phyloP scores from a whole-genome alignment of 2,888 invertebrate species.

The Euphydryas editha region DNA sequence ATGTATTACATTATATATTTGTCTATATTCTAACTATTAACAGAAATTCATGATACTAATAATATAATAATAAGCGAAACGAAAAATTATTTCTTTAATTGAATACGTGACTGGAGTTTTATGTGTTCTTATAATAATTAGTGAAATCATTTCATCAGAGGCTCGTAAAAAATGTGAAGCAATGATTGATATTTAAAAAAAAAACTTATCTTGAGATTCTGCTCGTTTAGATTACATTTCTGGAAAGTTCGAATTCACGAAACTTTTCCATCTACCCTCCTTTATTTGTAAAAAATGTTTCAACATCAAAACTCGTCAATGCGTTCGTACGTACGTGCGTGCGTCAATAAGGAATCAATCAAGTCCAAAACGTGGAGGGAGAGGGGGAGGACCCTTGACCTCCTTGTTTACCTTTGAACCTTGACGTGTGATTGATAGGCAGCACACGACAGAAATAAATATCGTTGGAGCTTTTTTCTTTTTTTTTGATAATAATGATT shows the following conservation, averaged over 20 bases:
- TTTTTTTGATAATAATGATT: neutral
- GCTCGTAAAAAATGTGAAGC: too few relatives aligned
- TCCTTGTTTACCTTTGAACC: constrained; percentile 68
- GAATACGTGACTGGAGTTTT: too few relatives aligned
- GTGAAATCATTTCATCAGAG: too few relatives aligned
- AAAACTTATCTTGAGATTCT: too few relatives aligned
- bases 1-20: too few relatives aligned
- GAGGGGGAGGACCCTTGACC: constrained; percentile 62
- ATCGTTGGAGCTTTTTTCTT: neutral
- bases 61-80: too few relatives aligned
- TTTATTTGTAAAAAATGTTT: constrained; percentile 18
- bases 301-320: constrained; percentile 43
- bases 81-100: too few relatives aligned
- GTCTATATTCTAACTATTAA: neutral
- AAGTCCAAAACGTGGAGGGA: constrained; percentile 55
- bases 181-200: too few relatives aligned
- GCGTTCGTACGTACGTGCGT: constrained; percentile 54
- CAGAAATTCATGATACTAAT: too few relatives aligned
- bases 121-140: too few relatives aligned
- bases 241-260: neutral
- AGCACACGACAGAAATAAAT: constrained; percentile 29
- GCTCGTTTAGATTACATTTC: too few relatives aligned
- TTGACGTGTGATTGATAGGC: constrained; percentile 71
- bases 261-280: neutral
- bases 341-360: constrained; percentile 81